Evolutionary conservation across 2,113 vertebrate genomes (phyloP).

Genomic region (Haplochromis burtoni): DNA sequence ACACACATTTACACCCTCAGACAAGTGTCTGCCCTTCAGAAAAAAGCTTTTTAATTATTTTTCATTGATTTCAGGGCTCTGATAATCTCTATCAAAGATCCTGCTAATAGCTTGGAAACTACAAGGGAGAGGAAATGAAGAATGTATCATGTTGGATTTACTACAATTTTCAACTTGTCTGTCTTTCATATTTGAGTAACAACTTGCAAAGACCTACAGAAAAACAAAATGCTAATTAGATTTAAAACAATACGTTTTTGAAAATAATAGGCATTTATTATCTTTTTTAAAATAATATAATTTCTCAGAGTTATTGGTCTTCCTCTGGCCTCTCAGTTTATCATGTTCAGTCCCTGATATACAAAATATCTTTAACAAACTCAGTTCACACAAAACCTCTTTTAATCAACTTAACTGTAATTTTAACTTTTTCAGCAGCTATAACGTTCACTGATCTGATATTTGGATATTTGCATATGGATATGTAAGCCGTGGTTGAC

Average conservation of each 20-base stretch:
- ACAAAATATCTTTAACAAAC: background rate
- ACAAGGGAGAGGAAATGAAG: constrained; percentile 9
- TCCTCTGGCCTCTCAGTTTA: background rate
- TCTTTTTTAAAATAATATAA: background rate
- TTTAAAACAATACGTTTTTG: background rate
- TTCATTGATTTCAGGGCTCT: constrained; percentile 68
- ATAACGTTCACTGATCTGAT: background rate
- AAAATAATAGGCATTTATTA: background rate
- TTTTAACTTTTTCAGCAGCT: background rate
- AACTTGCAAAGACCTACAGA: constrained; percentile 5
- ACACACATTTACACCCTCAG: constrained; percentile 27
- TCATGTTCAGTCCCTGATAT: background rate
- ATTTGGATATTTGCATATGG: background rate
- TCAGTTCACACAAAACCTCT: background rate
- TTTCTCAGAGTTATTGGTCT: background rate
- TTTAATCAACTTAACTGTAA: background rate
- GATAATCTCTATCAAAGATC: constrained; percentile 71
- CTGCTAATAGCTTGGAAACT: constrained; percentile 65
- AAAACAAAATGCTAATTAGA: constrained; percentile 28
- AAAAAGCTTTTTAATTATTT: constrained; percentile 74
- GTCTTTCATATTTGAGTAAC: background rate
- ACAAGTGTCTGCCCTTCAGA: constrained; percentile 57
- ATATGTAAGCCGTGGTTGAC: background rate
- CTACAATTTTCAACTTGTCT: constrained; percentile 12
- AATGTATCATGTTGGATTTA: constrained; percentile 32